These are phyloP conservation scores for Ammodytes marinus DNA, from an alignment of 2,113 vertebrate genomes.

Conservation along the genomic window DNA sequence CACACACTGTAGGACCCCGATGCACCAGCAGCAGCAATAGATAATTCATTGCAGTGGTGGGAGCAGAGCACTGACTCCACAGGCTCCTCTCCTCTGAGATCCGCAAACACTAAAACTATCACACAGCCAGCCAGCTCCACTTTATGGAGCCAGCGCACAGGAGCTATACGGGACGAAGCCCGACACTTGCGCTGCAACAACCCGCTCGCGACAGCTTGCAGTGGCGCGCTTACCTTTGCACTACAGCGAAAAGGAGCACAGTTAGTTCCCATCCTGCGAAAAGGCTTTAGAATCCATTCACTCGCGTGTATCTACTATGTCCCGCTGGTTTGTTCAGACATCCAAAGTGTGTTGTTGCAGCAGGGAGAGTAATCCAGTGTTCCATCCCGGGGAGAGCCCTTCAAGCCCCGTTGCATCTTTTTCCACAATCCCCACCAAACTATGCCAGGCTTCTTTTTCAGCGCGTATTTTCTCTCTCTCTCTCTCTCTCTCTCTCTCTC, in stretches of 20 bases:
- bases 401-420: constrained; percentile 82
- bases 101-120: constrained; percentile 11
- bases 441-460: constrained; percentile 82
- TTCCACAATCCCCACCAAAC: constrained; percentile 75
- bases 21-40: constrained; percentile 57
- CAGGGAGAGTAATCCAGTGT: constrained; percentile 81
- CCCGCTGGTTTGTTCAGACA: constrained; percentile 68
- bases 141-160: constrained; percentile 3
- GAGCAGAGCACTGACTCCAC: constrained; percentile 62
- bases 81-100: constrained; percentile 51
- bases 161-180: background rate
- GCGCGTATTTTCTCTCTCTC: constrained; percentile 67
- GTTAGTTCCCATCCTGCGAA: constrained; percentile 82
- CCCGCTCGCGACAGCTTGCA: background rate
- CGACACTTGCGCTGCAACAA: constrained; percentile 16
- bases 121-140: constrained; percentile 15
- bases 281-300: constrained; percentile 81
- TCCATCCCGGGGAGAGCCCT: constrained; percentile 81
- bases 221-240: constrained; percentile 76
- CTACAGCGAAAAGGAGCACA: constrained; percentile 63
- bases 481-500: constrained; percentile 56
- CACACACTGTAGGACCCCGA: constrained; percentile 34
- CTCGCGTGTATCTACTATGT: constrained; percentile 46
- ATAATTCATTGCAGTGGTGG: constrained; percentile 63
- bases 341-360: constrained; percentile 74